Evolutionary conservation across 2,797 vertebrate species (phyloP).

Genomic region (Bovichtus variegatus): DNA sequence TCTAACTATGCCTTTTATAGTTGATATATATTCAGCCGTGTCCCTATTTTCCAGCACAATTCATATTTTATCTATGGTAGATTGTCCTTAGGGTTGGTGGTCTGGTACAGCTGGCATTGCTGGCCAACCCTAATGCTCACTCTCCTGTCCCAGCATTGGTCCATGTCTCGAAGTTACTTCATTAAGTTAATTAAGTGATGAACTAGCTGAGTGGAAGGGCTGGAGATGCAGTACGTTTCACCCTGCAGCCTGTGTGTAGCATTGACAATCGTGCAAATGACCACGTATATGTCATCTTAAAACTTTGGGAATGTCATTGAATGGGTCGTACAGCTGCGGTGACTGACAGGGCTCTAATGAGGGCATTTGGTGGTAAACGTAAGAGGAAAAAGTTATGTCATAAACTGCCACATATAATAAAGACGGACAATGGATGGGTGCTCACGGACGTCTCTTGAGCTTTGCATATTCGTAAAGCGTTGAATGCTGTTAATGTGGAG

Average conservation of each 20-base stretch:
- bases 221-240: constrained; percentile 35
- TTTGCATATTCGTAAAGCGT: not conserved
- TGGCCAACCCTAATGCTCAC: constrained; percentile 37
- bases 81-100: constrained; percentile 13
- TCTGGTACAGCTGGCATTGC: constrained; percentile 13
- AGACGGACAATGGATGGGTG: constrained; percentile 4
- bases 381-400: constrained; percentile 17
- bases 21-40: constrained; percentile 30
- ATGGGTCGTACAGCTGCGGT: not conserved
- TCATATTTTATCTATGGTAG: constrained; percentile 23
- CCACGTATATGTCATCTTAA: constrained; percentile 40
- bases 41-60: constrained; percentile 29
- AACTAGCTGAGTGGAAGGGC: constrained; percentile 58
- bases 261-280: constrained; percentile 41
- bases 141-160: constrained; percentile 24
- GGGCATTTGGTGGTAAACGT: constrained; percentile 22
- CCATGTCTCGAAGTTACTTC: constrained; percentile 59
- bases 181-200: constrained; percentile 78
- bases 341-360: constrained; percentile 31
- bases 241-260: constrained; percentile 49
- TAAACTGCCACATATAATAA: not conserved
- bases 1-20: constrained; percentile 7
- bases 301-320: constrained; percentile 48
- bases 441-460: constrained; percentile 7
- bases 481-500: constrained; percentile 1